phyloP scores from a whole-genome alignment of 2,797 vertebrate species.

The Pteropus rufus region DNA sequence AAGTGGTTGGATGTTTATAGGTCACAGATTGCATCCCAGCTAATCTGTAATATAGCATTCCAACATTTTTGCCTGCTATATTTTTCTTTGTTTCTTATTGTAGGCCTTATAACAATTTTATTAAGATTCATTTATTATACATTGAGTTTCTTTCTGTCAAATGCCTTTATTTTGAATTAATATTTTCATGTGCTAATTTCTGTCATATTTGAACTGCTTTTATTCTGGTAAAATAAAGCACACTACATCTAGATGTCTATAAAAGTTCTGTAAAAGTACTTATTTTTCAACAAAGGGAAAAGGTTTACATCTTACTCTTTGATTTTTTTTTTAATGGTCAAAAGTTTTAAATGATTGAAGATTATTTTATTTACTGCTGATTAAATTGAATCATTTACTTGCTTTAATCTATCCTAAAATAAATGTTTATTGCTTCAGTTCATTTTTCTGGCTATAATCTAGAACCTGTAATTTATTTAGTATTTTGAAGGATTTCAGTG shows the following conservation, averaged over 20 bases:
- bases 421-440: neutral
- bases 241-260: neutral
- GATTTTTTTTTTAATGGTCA: neutral
- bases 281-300: neutral
- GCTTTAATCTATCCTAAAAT: conserved; percentile 28
- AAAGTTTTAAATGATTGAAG: neutral
- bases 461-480: neutral
- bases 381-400: neutral
- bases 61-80: neutral
- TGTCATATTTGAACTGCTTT: neutral
- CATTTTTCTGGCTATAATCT: neutral
- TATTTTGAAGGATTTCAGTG: neutral
- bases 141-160: neutral
- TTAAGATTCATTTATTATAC: neutral
- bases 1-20: neutral
- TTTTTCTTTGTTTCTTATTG: neutral
- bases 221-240: neutral
- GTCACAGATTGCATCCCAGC: neutral
- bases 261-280: neutral
- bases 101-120: neutral
- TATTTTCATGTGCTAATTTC: neutral
- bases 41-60: neutral
- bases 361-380: conserved; percentile 9
- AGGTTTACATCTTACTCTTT: neutral
- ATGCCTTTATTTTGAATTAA: conserved; percentile 11